These are phyloP conservation scores for Pseudochromis fuscus DNA, from an alignment of 2,797 vertebrate genomes.

Conservation along the genomic window DNA sequence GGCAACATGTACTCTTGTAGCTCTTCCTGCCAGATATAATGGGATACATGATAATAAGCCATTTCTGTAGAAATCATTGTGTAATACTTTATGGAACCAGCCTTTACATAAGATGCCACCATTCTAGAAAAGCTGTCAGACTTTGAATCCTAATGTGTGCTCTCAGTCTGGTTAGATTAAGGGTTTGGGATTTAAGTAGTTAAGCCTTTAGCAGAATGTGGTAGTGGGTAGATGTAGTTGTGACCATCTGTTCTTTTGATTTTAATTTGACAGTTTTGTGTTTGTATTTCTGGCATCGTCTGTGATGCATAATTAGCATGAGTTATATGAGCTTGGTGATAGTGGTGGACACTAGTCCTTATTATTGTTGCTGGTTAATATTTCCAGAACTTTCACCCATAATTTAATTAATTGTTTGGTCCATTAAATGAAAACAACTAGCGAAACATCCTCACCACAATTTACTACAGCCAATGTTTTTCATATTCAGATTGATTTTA, in stretches of 20 bases:
- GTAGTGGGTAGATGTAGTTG: background rate
- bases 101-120: no score
- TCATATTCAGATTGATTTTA: background rate
- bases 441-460: background rate
- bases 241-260: background rate
- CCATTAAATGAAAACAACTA: background rate
- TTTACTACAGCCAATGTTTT: background rate
- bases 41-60: background rate
- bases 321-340: no score
- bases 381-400: background rate
- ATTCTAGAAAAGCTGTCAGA: background rate
- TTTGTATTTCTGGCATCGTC: no score
- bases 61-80: background rate
- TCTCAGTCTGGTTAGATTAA: slow-evolving; percentile 1
- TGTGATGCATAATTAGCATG: no score
- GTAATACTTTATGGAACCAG: background rate
- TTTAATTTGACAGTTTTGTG: background rate
- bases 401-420: background rate
- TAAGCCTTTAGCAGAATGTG: background rate
- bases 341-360: no score
- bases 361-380: background rate
- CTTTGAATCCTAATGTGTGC: background rate
- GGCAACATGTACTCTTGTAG: background rate
- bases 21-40: slow-evolving; percentile 1
- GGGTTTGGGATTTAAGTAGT: background rate